Evolutionary conservation across 1,140 invertebrate genomes (phyloP).

Genomic region (Drosophila pruinosa): DNA sequence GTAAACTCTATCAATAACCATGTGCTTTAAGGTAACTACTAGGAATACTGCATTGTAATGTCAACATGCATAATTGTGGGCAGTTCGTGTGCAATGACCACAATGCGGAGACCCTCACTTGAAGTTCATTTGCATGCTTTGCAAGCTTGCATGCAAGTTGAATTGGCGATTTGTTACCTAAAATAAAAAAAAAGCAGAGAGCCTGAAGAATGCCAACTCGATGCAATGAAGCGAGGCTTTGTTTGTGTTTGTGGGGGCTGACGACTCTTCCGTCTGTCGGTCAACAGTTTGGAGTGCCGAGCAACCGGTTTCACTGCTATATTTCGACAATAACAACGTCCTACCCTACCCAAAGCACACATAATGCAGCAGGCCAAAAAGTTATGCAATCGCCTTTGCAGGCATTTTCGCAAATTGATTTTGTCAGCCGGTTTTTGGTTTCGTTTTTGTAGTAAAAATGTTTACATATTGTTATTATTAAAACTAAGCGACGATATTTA

Average conservation of each 20-base stretch:
- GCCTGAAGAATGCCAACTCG: slow-evolving; percentile 26
- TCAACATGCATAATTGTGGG: slow-evolving; percentile 35
- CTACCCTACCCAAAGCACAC: neutral
- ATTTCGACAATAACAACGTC: neutral
- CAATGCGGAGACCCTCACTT: slow-evolving; percentile 1
- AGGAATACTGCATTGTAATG: slow-evolving; percentile 27
- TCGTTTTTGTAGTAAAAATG: slow-evolving; percentile 7
- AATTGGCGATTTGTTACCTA: neutral
- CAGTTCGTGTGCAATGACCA: slow-evolving; percentile 18
- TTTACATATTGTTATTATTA: slow-evolving; percentile 14
- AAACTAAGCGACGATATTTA: slow-evolving; percentile 65
- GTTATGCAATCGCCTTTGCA: slow-evolving; percentile 46
- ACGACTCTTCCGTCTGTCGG: slow-evolving; percentile 40
- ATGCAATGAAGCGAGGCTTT: slow-evolving; percentile 53
- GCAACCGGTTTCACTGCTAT: slow-evolving; percentile 59
- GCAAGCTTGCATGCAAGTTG: neutral
- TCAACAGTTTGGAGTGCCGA: slow-evolving; percentile 43
- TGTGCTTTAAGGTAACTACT: neutral
- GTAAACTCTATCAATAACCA: neutral
- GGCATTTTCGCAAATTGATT: slow-evolving; percentile 49
- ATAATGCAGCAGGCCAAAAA: slow-evolving; percentile 16
- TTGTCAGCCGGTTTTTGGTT: slow-evolving; percentile 43
- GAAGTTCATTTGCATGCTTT: slow-evolving; percentile 49
- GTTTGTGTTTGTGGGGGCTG: slow-evolving; percentile 4
- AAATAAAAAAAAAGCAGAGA: slow-evolving; percentile 17